Conservation (phyloP, 2,888 invertebrate species). For the Sabatieria punctata region DNA sequence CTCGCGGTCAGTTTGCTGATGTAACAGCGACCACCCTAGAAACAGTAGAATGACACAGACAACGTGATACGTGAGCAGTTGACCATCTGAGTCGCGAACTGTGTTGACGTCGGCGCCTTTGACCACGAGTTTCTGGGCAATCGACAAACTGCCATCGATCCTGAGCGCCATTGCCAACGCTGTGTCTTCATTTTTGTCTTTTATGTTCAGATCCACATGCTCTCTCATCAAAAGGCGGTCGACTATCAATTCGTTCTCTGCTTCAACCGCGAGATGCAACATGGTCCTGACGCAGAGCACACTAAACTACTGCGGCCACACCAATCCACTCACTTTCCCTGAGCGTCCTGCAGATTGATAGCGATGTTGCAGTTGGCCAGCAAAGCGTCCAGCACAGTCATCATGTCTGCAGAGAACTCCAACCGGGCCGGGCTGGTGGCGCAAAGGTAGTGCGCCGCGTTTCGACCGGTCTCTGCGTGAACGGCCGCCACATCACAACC, state of each 20-base stretch:
- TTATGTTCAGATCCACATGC: not conserved
- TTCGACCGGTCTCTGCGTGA: no score
- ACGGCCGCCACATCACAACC: no score
- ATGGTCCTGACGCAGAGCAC: constrained; percentile 12
- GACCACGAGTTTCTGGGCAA: constrained; percentile 15
- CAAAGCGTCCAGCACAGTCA: no score
- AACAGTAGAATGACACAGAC: not conserved
- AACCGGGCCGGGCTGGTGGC: no score
- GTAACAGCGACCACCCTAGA: no score
- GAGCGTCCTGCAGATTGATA: no score
- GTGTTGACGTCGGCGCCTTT: constrained; percentile 15
- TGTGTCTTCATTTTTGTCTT: not conserved
- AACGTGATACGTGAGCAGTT: not conserved
- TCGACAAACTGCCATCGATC: not conserved
- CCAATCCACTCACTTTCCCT: no score
- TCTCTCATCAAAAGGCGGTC: not conserved
- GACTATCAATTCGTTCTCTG: constrained; percentile 5
- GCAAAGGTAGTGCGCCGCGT: no score
- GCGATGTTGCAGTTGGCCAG: no score
- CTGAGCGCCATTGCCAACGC: not conserved
- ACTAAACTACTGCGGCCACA: constrained; percentile 5
- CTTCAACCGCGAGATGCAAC: constrained; percentile 12
- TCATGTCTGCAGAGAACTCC: no score
- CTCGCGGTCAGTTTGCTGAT: constrained; percentile 55
- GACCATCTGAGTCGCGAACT: constrained; percentile 9